A percentile compares a stretch with the other conserved stretches of the same genome.
Conservation (phyloP, 2,888 invertebrate genomes). For the Rutpela maculata region DNA sequence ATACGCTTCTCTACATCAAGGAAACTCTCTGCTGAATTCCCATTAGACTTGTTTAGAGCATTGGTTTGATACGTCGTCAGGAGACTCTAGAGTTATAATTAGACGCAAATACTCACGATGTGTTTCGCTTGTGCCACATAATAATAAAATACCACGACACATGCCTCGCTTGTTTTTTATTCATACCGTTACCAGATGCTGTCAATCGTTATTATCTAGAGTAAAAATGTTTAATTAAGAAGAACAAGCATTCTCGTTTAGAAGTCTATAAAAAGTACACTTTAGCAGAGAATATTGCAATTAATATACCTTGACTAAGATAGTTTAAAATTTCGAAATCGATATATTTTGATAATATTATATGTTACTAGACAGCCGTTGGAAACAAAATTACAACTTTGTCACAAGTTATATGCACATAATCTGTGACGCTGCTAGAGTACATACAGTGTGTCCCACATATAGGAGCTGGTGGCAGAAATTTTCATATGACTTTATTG, state of each 20-base stretch:
- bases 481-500: too few relatives aligned
- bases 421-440: too few relatives aligned
- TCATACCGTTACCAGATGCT: conserved; percentile 37
- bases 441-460: too few relatives aligned
- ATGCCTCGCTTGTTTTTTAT: conserved; percentile 35
- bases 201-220: not conserved
- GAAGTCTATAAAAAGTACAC: not conserved
- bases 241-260: not conserved
- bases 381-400: too few relatives aligned
- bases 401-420: too few relatives aligned
- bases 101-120: conserved; percentile 54
- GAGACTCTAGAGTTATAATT: conserved; percentile 53
- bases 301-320: too few relatives aligned
- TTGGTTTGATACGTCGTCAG: conserved; percentile 47
- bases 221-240: conserved; percentile 3
- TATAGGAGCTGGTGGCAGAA: too few relatives aligned
- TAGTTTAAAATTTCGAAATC: too few relatives aligned
- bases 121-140: conserved; percentile 54
- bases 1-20: conserved; percentile 8
- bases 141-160: conserved; percentile 52
- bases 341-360: too few relatives aligned
- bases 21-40: conserved; percentile 40
- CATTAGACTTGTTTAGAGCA: conserved; percentile 45
- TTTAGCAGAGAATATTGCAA: too few relatives aligned
- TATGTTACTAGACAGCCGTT: too few relatives aligned